Evolutionary conservation across 2,888 invertebrate species (phyloP), one percentile per base, ranked within the genome.

Genomic region (Lithophane leautieri): DNA sequence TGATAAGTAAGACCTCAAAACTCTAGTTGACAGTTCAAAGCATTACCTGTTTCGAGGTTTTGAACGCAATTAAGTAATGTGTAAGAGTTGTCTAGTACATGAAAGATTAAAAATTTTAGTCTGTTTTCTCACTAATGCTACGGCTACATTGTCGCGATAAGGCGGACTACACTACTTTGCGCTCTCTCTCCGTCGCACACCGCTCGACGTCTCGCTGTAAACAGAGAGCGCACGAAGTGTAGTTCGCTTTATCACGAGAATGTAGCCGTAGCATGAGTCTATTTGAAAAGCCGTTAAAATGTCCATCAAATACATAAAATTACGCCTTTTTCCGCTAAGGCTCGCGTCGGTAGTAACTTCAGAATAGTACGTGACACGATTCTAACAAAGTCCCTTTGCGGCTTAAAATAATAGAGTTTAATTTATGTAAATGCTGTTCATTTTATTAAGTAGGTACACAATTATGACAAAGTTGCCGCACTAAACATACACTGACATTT

Each of bases 401-500:
- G 66, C 67, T 44, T 16, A 11, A 44, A 25, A 75, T 75, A 74
- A 61, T 52, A 63, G 44, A 44, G 6, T 75, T 63, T 68, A 74
- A 76, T 67, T 75, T 70, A 70, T 76, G 58, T 65, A 50, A 81
- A 81, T 82, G 44, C 28, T 47, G 25, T 69, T 72, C 63, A 81
- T 70, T 76, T 76, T 66, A 72, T 69, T 72, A 58, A 44, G 16
- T 69, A 58, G 72, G 56, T 22, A 71, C 60, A 69, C 66, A 75
- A 65, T 63, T 50, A 68, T 47, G 62, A 80, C 82, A 81, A 77
- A 77, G 81, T 82, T 76, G 83, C 72, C 62, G 82, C 65, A 66
- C 70, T 83, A 73, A 74, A 58, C 50, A 65, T 9, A 54, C 81
- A 69, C 47, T 82, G 80, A 77, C 76, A 84, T 84, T 84, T 82